Conservation (phyloP, 2,113 vertebrate genomes). For the Myotis davidii region DNA sequence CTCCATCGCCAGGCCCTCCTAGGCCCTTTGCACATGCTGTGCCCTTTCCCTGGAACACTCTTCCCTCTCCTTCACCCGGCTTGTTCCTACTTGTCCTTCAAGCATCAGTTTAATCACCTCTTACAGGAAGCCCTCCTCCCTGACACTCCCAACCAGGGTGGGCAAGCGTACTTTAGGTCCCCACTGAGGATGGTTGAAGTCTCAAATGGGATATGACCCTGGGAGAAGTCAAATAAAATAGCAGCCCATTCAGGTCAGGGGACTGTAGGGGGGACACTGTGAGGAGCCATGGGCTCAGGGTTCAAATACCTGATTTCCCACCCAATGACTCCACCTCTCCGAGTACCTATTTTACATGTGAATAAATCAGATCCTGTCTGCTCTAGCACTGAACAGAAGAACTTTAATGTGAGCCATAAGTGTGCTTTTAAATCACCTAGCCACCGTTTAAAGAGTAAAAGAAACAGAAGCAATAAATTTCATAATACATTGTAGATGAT, state of each 20-base stretch:
- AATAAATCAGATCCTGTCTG: background rate
- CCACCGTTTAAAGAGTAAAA: background rate
- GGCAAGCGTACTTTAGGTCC: background rate
- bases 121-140: background rate
- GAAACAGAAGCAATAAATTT: background rate
- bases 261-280: background rate
- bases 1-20: background rate
- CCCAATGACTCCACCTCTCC: background rate
- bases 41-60: background rate
- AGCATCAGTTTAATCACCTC: background rate
- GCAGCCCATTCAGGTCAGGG: background rate
- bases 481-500: background rate
- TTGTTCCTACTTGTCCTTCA: background rate
- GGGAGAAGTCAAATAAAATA: background rate
- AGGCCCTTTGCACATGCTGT: background rate
- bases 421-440: background rate
- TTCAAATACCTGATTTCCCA: background rate
- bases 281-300: background rate
- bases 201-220: background rate
- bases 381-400: background rate
- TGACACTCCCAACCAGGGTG: background rate
- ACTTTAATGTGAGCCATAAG: background rate
- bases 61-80: background rate
- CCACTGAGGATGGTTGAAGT: background rate
- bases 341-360: background rate